Evolutionary conservation across 2,797 vertebrate species (phyloP).

Genomic region (Salmo trutta): DNA sequence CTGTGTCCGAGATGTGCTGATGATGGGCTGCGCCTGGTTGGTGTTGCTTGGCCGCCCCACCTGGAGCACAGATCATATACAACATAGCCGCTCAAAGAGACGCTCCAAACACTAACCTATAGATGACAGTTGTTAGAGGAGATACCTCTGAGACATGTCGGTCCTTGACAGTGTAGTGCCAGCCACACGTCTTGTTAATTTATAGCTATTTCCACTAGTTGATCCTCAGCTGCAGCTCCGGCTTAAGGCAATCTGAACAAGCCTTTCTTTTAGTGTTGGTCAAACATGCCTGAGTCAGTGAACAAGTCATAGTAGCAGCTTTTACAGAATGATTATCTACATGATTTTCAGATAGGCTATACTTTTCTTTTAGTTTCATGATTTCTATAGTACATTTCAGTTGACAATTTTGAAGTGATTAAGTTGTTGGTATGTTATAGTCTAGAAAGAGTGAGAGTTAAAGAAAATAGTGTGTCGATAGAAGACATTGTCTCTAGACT

Average conservation of each 20-base stretch:
- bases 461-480: background rate
- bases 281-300: background rate
- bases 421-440: background rate
- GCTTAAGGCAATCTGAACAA: background rate
- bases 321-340: background rate
- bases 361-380: background rate
- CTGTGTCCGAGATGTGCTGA: constrained; percentile 73
- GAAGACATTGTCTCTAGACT: background rate
- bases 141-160: background rate
- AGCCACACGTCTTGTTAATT: background rate
- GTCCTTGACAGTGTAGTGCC: background rate
- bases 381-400: background rate
- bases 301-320: background rate
- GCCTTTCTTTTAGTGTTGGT: constrained; percentile 1
- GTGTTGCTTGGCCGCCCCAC: constrained; percentile 96
- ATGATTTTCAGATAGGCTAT: too few species aligned
- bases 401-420: too few species aligned
- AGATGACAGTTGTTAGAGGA: background rate
- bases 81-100: constrained; percentile 41
- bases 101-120: background rate
- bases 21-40: constrained; percentile 93
- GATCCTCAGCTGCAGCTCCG: constrained; percentile 14
- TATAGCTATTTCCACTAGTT: constrained; percentile 1
- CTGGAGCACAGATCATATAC: constrained; percentile 80
- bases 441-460: background rate